A percentile compares a stretch with the other conserved stretches of the same genome.
Conservation (phyloP, 1,140 invertebrate species). For the Sminthurinus signatus region DNA sequence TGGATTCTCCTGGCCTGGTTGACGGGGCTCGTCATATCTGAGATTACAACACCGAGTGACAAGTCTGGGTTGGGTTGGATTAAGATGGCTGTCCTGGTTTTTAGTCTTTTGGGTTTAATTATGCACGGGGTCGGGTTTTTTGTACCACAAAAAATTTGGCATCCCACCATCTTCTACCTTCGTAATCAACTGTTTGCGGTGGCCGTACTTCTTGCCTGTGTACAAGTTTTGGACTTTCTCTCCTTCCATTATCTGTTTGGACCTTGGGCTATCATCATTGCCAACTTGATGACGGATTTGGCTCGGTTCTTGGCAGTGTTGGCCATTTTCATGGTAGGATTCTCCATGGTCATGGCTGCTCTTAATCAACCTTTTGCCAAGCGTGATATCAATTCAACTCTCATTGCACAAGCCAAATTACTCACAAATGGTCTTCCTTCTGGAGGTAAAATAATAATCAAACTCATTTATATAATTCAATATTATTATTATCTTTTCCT, state of each 20-base stretch:
- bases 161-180: conserved; percentile 79
- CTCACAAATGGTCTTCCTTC: conserved; percentile 44
- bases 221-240: conserved; percentile 92
- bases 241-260: conserved; percentile 99
- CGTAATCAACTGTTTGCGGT: conserved; percentile 94
- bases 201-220: conserved; percentile 88
- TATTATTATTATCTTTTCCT: too few species aligned
- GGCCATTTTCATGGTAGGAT: conserved; percentile 95
- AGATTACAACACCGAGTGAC: conserved; percentile 93
- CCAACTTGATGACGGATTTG: conserved; percentile 81
- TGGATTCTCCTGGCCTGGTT: conserved; percentile 93
- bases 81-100: conserved; percentile 81
- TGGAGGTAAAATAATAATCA: conserved; percentile 61
- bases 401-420: conserved; percentile 31
- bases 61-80: conserved; percentile 90
- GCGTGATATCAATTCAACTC: conserved; percentile 29
- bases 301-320: conserved; percentile 93
- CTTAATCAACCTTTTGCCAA: conserved; percentile 78
- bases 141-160: conserved; percentile 61
- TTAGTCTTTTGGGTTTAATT: conserved; percentile 84
- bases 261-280: conserved; percentile 92
- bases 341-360: conserved; percentile 94
- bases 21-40: conserved; percentile 88
- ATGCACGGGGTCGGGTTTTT: conserved; percentile 73
- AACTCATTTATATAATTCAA: too few species aligned